Percentiles rank a stretch among this genome's conserved stretches.
Conservation (phyloP, 2,797 vertebrate species). For the Manis javanica region DNA sequence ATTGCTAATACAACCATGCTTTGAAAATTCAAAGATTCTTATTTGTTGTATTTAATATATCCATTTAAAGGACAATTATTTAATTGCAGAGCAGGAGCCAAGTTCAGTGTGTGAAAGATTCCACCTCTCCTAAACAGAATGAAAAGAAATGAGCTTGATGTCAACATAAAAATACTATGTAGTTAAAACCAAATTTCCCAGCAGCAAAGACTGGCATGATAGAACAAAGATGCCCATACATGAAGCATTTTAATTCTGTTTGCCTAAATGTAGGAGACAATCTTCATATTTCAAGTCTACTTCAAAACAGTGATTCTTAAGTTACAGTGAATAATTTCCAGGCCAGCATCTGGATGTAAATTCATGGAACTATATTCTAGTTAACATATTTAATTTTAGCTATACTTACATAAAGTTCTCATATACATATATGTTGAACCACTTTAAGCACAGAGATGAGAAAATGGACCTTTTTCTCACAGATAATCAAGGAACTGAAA, state of each 20-base stretch:
- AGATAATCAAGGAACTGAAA: constrained; percentile 8
- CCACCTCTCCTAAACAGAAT: neutral
- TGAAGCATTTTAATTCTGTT: neutral
- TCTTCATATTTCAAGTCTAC: neutral
- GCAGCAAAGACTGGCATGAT: neutral
- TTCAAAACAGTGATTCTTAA: neutral
- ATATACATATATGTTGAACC: neutral
- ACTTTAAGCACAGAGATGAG: neutral
- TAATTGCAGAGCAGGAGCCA: neutral
- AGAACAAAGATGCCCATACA: neutral
- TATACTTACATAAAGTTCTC: neutral
- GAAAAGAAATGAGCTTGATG: neutral
- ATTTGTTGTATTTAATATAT: neutral
- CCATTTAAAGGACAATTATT: neutral
- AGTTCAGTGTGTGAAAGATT: neutral
- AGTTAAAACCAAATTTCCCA: neutral
- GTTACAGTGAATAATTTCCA: neutral
- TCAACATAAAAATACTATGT: neutral
- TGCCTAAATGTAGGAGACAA: neutral
- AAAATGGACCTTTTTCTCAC: constrained; percentile 13
- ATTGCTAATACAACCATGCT: neutral
- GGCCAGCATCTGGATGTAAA: neutral
- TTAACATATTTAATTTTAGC: neutral
- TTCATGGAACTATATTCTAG: neutral
- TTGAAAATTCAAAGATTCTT: neutral